Conservation (phyloP, 92 coral and sea anemone genomes). For the Galaxea fascicularis region DNA sequence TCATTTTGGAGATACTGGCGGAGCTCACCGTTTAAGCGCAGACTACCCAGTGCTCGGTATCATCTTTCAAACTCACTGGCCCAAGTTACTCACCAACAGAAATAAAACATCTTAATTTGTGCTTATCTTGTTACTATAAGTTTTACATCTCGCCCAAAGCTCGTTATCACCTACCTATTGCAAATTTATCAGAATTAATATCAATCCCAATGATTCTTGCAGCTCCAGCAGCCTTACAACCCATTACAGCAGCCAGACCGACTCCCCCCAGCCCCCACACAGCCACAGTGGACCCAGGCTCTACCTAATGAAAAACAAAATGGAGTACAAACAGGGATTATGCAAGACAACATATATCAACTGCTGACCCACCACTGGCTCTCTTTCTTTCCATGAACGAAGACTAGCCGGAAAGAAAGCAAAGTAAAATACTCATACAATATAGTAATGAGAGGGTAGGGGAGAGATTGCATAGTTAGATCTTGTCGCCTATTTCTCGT, state of each 20-base stretch:
- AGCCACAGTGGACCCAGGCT: slow-evolving; percentile 90
- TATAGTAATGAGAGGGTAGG: background rate
- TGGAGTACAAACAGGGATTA: background rate
- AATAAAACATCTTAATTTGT: no score
- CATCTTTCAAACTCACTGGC: no score
- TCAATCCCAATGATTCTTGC: slow-evolving; percentile 93
- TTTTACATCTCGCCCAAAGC: no score
- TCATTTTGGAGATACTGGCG: no score
- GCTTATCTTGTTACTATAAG: no score
- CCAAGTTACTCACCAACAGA: no score
- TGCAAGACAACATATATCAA: background rate
- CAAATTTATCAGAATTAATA: slow-evolving; percentile 87
- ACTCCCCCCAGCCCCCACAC: slow-evolving; percentile 99
- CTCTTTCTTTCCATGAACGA: background rate
- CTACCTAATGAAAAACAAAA: slow-evolving; percentile 62
- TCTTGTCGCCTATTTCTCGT: slow-evolving; percentile 12
- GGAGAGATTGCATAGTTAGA: background rate
- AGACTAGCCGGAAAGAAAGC: background rate
- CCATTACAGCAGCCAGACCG: slow-evolving; percentile 94
- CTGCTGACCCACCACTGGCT: background rate
- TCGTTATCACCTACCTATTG: no score
- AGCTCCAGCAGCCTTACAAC: slow-evolving; percentile 91
- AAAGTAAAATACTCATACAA: no score
- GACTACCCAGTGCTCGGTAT: no score
- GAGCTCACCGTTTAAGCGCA: no score